Percentiles rank a stretch among this genome's conserved stretches.
Conservation (phyloP, 2,888 invertebrate species). For the Scaptomyza tumidula region DNA sequence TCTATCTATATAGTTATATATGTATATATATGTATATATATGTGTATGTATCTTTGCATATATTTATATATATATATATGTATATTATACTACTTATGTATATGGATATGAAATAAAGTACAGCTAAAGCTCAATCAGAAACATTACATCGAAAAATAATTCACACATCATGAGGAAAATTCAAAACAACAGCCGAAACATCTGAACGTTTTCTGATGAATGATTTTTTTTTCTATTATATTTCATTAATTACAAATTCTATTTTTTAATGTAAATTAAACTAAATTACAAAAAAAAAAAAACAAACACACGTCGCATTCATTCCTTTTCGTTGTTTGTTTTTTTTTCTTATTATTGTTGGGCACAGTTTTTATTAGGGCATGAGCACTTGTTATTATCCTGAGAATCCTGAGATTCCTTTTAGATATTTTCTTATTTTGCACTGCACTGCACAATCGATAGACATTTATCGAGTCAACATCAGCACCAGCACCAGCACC, state of each 20-base stretch:
- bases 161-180: constrained; percentile 60
- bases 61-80: background rate
- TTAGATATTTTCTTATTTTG: constrained; percentile 9
- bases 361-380: constrained; percentile 15
- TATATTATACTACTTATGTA: constrained; percentile 6
- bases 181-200: constrained; percentile 66
- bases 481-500: constrained; percentile 8
- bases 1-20: constrained; percentile 20
- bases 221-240: constrained; percentile 66
- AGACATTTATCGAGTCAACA: constrained; percentile 1
- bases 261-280: constrained; percentile 82
- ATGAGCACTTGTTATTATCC: constrained; percentile 7
- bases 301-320: constrained; percentile 23
- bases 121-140: constrained; percentile 58
- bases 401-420: background rate
- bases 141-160: constrained; percentile 64
- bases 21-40: constrained; percentile 8
- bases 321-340: background rate
- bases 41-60: constrained; percentile 20
- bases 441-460: constrained; percentile 11
- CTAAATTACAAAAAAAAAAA: constrained; percentile 76
- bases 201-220: constrained; percentile 71
- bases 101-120: constrained; percentile 36
- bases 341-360: constrained; percentile 5
- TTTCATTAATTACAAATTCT: constrained; percentile 82